Conservation (phyloP, 2,797 vertebrate genomes). For the Peromyscus aztecus region DNA sequence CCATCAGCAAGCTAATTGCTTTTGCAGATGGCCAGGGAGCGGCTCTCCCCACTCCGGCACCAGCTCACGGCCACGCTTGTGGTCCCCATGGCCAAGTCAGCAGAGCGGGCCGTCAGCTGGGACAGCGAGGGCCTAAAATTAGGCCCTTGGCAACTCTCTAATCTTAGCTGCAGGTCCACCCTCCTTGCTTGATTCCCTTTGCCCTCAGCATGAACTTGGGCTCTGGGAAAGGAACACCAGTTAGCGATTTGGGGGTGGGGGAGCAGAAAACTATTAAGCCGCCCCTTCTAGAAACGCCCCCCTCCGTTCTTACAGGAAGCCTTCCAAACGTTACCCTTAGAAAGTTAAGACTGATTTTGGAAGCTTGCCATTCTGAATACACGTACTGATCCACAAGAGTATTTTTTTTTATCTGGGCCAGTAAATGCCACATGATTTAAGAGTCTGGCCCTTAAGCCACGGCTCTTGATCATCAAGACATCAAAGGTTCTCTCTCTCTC, state of each 20-base stretch:
- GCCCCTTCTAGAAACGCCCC: constrained; percentile 66
- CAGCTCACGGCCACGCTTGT: not conserved
- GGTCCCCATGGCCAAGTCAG: constrained; percentile 42
- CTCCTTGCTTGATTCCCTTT: constrained; percentile 82
- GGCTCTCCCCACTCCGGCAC: not conserved
- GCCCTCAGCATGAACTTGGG: constrained; percentile 79
- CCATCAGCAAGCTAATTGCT: constrained; percentile 77
- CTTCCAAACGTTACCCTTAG: constrained; percentile 69
- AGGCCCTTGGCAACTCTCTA: constrained; percentile 78
- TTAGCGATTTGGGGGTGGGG: constrained; percentile 58
- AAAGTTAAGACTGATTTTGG: constrained; percentile 79
- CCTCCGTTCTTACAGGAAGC: constrained; percentile 53
- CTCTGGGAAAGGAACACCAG: constrained; percentile 68
- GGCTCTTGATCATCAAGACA: constrained; percentile 75
- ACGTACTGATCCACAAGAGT: constrained; percentile 73
- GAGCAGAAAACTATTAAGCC: constrained; percentile 72
- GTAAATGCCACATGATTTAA: constrained; percentile 82
- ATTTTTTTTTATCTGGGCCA: constrained; percentile 61
- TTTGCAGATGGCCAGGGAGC: constrained; percentile 78
- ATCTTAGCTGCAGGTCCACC: constrained; percentile 84
- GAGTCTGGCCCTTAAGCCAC: constrained; percentile 79
- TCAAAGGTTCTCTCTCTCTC: constrained; percentile 74
- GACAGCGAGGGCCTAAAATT: constrained; percentile 79
- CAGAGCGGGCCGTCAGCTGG: constrained; percentile 74
- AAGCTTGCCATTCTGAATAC: constrained; percentile 73